These are phyloP conservation scores for Aphaenogaster floridana DNA, from an alignment of 1,140 invertebrate genomes.

Conservation along the genomic window DNA sequence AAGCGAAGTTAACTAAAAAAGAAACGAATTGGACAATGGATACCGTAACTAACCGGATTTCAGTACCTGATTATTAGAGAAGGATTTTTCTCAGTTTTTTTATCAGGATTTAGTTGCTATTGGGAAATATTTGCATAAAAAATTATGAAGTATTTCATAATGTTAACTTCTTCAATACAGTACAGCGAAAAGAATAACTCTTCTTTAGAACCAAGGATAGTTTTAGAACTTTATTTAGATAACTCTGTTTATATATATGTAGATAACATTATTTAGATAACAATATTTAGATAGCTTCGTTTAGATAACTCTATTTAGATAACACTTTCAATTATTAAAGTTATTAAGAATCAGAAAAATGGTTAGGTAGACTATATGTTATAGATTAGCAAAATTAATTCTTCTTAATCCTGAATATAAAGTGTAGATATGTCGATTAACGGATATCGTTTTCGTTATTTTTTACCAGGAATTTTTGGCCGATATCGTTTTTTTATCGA, in stretches of 20 bases:
- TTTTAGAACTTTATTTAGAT: too few species aligned
- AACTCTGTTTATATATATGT: too few species aligned
- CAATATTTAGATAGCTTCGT: too few species aligned
- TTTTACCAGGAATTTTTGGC: constrained; percentile 7
- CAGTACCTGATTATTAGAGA: neutral
- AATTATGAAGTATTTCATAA: neutral
- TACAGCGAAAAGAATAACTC: neutral
- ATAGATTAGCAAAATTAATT: neutral
- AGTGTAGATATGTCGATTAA: neutral
- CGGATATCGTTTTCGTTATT: neutral
- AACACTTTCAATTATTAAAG: neutral
- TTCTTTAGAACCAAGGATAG: neutral
- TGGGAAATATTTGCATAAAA: neutral
- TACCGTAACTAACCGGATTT: neutral
- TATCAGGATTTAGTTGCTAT: neutral
- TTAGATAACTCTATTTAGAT: too few species aligned
- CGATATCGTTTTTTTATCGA: constrained; percentile 39
- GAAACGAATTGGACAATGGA: neutral
- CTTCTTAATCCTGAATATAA: neutral
- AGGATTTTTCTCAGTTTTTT: neutral
- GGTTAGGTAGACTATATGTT: neutral
- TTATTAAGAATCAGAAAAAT: neutral
- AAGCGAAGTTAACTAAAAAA: neutral
- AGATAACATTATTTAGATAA: too few species aligned
- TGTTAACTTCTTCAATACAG: neutral